A percentile compares a stretch with the other conserved stretches of the same genome.
Conservation (phyloP, 2,888 invertebrate species). For the Hyposoter didymator region DNA sequence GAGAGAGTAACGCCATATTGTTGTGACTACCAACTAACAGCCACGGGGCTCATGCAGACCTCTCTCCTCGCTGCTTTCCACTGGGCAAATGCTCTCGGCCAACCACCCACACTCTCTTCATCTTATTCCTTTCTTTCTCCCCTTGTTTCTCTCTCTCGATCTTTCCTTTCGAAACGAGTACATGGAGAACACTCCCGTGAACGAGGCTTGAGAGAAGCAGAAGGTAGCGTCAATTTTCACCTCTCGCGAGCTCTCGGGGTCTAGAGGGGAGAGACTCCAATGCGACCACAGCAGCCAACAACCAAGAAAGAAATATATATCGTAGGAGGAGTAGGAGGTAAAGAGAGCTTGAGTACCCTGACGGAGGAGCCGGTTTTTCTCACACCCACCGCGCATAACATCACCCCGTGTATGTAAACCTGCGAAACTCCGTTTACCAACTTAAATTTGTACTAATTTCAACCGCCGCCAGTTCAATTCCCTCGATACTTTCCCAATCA, state of each 20-base stretch:
- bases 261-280: conserved; percentile 31
- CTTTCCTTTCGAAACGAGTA: conserved; percentile 54
- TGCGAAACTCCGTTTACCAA: conserved; percentile 25
- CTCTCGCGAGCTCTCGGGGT: conserved; percentile 42
- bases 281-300: conserved; percentile 39
- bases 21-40: conserved; percentile 73
- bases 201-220: conserved; percentile 25
- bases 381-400: conserved; percentile 64
- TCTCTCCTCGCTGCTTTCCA: conserved; percentile 39
- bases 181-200: conserved; percentile 25
- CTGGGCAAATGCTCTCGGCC: conserved; percentile 54
- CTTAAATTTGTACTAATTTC: conserved; percentile 11
- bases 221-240: conserved; percentile 62
- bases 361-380: conserved; percentile 69
- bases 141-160: conserved; percentile 23
- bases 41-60: conserved; percentile 50
- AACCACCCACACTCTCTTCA: conserved; percentile 62
- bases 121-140: conserved; percentile 16
- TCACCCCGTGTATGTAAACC: conserved; percentile 19
- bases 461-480: neutral
- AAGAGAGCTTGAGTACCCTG: conserved; percentile 52
- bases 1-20: conserved; percentile 73
- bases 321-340: conserved; percentile 50
- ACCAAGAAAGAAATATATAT: conserved; percentile 35
- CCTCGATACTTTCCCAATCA: neutral